Conservation (phyloP, 2,113 vertebrate genomes). For the Thinocorus orbignyianus region DNA sequence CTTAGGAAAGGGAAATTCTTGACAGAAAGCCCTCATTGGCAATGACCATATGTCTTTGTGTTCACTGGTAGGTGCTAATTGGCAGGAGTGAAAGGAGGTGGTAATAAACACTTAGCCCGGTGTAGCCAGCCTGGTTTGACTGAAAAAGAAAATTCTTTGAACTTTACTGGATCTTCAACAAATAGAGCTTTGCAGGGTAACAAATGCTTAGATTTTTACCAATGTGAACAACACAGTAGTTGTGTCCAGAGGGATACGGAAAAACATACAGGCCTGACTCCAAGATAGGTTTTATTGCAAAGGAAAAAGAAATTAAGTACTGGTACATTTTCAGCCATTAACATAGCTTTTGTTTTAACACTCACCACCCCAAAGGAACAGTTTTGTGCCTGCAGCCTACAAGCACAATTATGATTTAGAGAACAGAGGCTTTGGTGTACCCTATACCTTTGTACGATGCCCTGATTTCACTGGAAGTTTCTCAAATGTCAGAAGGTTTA, state of each 20-base stretch:
- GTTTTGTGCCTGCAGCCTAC: neutral
- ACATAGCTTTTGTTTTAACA: neutral
- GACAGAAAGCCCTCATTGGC: conserved; percentile 19
- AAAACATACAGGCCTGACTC: neutral
- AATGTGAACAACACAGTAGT: neutral
- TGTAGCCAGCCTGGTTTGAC: neutral
- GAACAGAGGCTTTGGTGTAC: neutral
- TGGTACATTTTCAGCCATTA: neutral
- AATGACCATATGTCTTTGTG: conserved; percentile 47
- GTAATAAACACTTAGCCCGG: conserved; percentile 57
- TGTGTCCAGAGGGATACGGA: neutral
- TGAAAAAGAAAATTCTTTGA: conserved; percentile 62
- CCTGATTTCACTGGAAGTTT: conserved; percentile 25
- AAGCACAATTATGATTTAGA: neutral
- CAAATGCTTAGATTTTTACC: conserved; percentile 12
- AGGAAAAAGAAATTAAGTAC: neutral
- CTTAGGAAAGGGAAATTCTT: conserved; percentile 51
- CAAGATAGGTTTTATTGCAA: neutral
- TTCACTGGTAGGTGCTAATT: conserved; percentile 67
- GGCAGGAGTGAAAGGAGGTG: conserved; percentile 36
- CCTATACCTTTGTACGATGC: neutral
- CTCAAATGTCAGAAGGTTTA: neutral
- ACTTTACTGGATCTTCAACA: conserved; percentile 47
- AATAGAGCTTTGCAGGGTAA: conserved; percentile 8
- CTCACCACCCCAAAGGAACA: neutral